Evolutionary conservation across 2,113 vertebrate genomes (phyloP), one percentile per base, ranked within the genome.

Genomic region (Anarrhichthys ocellatus): DNA sequence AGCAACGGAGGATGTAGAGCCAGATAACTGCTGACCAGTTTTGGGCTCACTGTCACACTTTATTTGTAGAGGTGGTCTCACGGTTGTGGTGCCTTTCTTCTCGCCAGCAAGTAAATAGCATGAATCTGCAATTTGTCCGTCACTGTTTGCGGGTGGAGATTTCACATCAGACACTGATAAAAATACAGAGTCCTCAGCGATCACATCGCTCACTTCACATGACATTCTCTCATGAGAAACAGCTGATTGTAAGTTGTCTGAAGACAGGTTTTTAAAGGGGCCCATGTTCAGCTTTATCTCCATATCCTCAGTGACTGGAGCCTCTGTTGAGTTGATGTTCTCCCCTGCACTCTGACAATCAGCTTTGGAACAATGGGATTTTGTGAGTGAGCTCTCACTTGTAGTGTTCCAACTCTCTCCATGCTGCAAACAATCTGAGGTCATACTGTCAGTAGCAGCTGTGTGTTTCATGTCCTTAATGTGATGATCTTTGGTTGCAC

Each of bases 171-270:
- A 29, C 36, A 46, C 6, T 20, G 68, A 72, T 27, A 34, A 84
- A 81, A 63, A 58, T 73, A 46, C 64, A 78, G 71, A 73, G 79
- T 88, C 84, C 66, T 88, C 32, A 69, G 54, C 1, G 0, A 66
- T 82, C 73, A 58, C 71, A 29, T 32, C 7, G 17, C 59, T 75
- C 63, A 65, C 59, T 7, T 89, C 74, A 81, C 76, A 54, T 72
- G 85, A 81, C 14, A 0, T 27, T 70, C 72, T 84, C 80, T 88
- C 66, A 80, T 78, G 78, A 71, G 75, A 83, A 72, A 48, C 77
- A 73, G 65, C 71, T 63, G 84, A 85, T 75, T 77, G 81, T 46
- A 54, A 46, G 58, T 42, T 38, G 18, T 84, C 59, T 20, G 73
- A 58, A 17, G 6, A 17, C 22, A 44, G 24, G 15, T 29, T 82